A percentile compares a stretch with the other conserved stretches of the same genome.
Conservation (phyloP, 2,113 vertebrate species). For the Silurus asotus region DNA sequence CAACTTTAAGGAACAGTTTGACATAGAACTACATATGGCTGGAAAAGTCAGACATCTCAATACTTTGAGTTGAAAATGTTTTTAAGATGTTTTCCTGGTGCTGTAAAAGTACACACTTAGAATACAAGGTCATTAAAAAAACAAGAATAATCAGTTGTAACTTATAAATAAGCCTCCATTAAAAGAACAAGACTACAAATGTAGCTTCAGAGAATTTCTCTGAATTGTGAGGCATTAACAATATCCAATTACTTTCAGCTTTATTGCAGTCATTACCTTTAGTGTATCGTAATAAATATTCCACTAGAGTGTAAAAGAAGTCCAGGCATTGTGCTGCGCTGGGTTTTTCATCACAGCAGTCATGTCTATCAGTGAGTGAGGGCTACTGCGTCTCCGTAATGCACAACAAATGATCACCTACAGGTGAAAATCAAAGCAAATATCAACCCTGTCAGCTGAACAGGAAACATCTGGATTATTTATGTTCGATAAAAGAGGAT, state of each 20-base stretch:
- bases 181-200: background rate
- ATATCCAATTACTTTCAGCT: background rate
- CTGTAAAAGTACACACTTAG: background rate
- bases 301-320: background rate
- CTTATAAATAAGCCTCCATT: background rate
- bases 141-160: background rate
- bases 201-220: background rate
- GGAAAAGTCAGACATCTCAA: no score
- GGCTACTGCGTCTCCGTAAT: background rate
- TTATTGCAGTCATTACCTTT: background rate
- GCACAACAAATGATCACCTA: background rate
- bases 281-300: constrained; percentile 12
- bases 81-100: background rate
- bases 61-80: background rate
- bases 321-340: background rate
- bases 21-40: no score
- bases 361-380: background rate
- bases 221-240: background rate
- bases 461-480: no score
- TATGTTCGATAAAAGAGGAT: no score
- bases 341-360: background rate
- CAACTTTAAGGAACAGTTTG: no score
- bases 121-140: constrained; percentile 6
- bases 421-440: background rate
- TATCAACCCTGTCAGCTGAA: background rate